These are phyloP conservation scores for Halesus radiatus DNA, from an alignment of 1,140 invertebrate genomes.

Conservation along the genomic window DNA sequence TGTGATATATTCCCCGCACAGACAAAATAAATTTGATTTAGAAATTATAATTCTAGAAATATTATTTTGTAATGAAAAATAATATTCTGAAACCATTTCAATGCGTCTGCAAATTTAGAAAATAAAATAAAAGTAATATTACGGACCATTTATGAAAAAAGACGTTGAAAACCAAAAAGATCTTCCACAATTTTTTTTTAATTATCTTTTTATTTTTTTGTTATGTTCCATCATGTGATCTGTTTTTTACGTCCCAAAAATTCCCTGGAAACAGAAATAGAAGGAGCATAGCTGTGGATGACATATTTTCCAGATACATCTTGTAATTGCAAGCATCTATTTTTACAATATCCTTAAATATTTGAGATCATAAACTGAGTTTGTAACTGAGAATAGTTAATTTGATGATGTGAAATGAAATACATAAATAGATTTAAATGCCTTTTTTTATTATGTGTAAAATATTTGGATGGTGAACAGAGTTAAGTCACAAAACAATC, in stretches of 20 bases:
- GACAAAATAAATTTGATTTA: too few relatives aligned
- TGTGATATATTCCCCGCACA: too few relatives aligned
- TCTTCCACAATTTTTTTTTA: not conserved
- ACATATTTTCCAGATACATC: not conserved
- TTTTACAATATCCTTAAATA: not conserved
- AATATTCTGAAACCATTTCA: slow-evolving; percentile 4
- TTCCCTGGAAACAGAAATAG: not conserved
- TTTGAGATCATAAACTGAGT: not conserved
- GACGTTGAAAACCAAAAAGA: not conserved
- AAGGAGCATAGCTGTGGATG: too few relatives aligned
- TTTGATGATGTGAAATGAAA: too few relatives aligned
- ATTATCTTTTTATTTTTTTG: too few relatives aligned
- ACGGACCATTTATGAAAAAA: not conserved
- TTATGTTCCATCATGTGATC: too few relatives aligned
- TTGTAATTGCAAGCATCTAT: not conserved
- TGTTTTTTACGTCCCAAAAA: too few relatives aligned
- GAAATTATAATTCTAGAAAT: not conserved
- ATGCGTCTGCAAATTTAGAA: not conserved
- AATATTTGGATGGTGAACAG: not conserved
- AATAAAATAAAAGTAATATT: not conserved
- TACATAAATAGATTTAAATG: not conserved
- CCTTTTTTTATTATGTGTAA: not conserved
- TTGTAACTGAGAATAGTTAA: not conserved
- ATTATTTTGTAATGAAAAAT: slow-evolving; percentile 6
- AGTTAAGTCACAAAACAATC: not conserved